Base-by-base conservation (phyloP, 2,888 invertebrate genomes). In the Anthophora plumipes region DNA sequence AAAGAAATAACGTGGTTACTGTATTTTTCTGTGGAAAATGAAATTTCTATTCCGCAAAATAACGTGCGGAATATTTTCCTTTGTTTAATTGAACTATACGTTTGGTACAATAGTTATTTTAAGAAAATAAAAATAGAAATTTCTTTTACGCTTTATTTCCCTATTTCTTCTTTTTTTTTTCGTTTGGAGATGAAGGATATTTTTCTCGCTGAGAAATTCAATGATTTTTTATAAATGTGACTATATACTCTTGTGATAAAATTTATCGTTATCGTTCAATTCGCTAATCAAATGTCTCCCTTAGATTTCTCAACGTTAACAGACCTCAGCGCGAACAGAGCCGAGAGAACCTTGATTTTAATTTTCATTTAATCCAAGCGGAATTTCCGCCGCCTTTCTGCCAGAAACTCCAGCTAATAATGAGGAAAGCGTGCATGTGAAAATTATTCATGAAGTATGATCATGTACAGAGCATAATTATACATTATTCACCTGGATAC, bases 361-460 rank as follows among this genome's bases (percentile, higher is more conserved):
- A 72, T 72, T 77, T 72, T 60, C 72, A 72, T 73, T 77, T 73
- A 77, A 77, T 77, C 61, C 41, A n/a, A 22, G 22, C n/a, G 12
- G 14, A 72, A 78, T 60, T 64, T 57, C 46, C 73, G 69, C 5
- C 59, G 14, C 17, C 6, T 39, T 70, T 70, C 39, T 11, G 0
- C 37, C 11, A n/a, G 22, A 52, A 59, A 11, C 63, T 50, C 20
- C 39, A 3, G 22, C 43, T 59, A 25, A 52, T 43, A 76, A 52
- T 71, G 61, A 41, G 37, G 41, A 55, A 63, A 69, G 48, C 48
- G 20, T 54, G 57, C 37, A 63, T 55, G 55, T 22, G 68, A 57
- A 43, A 78, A 69, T n/a, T 78, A 69, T 78, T 75, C 76, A 75
- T 57, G 43, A 78, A 68, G 25, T 31, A 78, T 63, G 68, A 61